Evolutionary conservation across 2,797 vertebrate genomes (phyloP).

Genomic region (Diglossa cyanea): DNA sequence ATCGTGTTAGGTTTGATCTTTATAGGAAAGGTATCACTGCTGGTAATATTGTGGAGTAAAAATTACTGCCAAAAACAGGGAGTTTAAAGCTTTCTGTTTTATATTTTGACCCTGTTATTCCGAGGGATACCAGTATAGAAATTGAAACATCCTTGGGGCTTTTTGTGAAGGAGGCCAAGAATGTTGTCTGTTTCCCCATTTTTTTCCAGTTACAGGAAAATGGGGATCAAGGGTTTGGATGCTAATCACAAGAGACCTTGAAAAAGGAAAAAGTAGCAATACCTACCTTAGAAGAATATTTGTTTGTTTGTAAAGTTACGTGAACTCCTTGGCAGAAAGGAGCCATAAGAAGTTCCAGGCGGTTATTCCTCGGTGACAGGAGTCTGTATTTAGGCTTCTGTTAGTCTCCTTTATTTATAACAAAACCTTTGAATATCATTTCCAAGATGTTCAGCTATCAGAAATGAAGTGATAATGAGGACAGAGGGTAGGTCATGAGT

Average conservation of each 20-base stretch:
- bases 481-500: slow-evolving; percentile 63
- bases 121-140: background rate
- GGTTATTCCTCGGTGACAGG: background rate
- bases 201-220: background rate
- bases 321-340: background rate
- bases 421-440: slow-evolving; percentile 39
- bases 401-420: slow-evolving; percentile 34
- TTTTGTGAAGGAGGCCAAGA: background rate
- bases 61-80: background rate
- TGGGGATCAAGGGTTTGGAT: background rate
- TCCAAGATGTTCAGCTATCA: slow-evolving; percentile 30
- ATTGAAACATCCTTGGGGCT: background rate
- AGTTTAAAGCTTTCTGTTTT: slow-evolving; percentile 16
- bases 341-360: background rate
- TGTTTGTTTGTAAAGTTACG: background rate
- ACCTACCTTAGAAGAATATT: background rate
- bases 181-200: background rate
- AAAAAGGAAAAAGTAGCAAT: background rate
- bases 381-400: slow-evolving; percentile 7
- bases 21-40: background rate
- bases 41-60: background rate
- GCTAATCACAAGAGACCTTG: background rate
- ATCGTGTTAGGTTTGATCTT: background rate
- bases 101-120: slow-evolving; percentile 6
- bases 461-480: slow-evolving; percentile 74